Percentiles rank a stretch among this genome's conserved stretches.
Evolutionary conservation across 2,797 vertebrate genomes (phyloP).

Genomic region (Eremophila alpestris): DNA sequence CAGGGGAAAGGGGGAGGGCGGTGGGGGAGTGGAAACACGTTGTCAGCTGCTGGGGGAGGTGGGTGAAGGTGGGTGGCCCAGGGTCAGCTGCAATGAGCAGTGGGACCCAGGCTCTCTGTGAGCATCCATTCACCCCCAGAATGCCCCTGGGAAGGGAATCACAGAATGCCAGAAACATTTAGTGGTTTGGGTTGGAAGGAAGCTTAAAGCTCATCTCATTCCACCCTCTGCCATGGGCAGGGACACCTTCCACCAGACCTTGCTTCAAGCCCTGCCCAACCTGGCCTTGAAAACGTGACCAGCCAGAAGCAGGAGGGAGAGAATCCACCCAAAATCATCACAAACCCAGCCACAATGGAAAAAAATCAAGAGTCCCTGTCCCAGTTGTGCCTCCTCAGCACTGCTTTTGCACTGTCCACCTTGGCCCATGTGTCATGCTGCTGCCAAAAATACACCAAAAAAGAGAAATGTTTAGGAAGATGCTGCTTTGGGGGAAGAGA

Average conservation of each 20-base stretch:
- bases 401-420: not conserved
- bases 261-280: not conserved
- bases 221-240: not conserved
- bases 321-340: not conserved
- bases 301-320: not conserved
- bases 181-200: not conserved
- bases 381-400: accelerated
- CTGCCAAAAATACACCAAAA: not conserved
- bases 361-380: not conserved
- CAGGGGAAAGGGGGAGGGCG: not conserved
- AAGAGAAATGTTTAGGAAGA: not conserved
- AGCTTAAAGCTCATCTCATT: not conserved
- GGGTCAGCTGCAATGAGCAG: not conserved
- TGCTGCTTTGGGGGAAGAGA: not conserved
- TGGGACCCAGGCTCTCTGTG: not conserved
- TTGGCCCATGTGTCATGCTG: not conserved
- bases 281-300: not conserved
- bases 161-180: not conserved
- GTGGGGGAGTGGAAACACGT: not conserved
- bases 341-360: not conserved
- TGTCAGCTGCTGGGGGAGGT: accelerated
- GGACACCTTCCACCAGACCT: not conserved
- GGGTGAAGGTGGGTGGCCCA: not conserved
- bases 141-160: not conserved
- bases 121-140: not conserved